A percentile compares a stretch with the other conserved stretches of the same genome.
These are phyloP conservation scores for Myathropa florea DNA, from an alignment of 2,888 invertebrate species.

Conservation along the genomic window DNA sequence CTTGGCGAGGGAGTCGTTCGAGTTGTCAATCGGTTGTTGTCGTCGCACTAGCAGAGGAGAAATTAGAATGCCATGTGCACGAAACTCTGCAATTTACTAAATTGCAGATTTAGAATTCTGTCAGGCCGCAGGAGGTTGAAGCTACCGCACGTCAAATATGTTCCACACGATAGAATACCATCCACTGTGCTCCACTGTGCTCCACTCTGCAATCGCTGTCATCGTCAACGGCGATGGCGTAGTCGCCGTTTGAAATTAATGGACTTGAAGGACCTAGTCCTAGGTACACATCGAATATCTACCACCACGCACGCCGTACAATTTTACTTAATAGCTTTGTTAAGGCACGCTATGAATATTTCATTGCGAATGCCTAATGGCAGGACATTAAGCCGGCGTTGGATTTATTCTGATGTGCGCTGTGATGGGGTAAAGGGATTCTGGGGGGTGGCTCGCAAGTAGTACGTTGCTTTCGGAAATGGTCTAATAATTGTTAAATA, in stretches of 20 bases:
- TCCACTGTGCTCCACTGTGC: background rate
- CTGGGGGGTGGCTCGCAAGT: background rate
- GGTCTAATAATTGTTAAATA: slow-evolving; percentile 42
- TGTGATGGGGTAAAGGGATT: background rate
- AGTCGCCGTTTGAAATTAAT: slow-evolving; percentile 39
- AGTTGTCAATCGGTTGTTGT: slow-evolving; percentile 42
- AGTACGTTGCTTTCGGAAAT: slow-evolving; percentile 7
- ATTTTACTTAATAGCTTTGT: slow-evolving; percentile 62
- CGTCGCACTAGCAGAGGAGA: background rate
- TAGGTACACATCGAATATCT: slow-evolving; percentile 38
- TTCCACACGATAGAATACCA: slow-evolving; percentile 27
- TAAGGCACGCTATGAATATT: slow-evolving; percentile 65
- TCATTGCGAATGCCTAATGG: slow-evolving; percentile 62
- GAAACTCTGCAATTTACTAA: slow-evolving; percentile 36
- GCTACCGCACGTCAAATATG: background rate
- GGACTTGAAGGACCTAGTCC: slow-evolving; percentile 36
- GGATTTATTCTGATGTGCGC: slow-evolving; percentile 14
- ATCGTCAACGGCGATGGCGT: background rate
- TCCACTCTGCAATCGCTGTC: background rate
- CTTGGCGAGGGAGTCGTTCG: slow-evolving; percentile 26
- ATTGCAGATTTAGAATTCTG: slow-evolving; percentile 54
- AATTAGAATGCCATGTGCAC: slow-evolving; percentile 21
- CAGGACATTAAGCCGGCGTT: slow-evolving; percentile 56
- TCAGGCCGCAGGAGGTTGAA: background rate
- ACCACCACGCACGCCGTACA: slow-evolving; percentile 59